A percentile compares a stretch with the other conserved stretches of the same genome.
Conservation (phyloP, 2,888 invertebrate species). For the Cheilosia soror region DNA sequence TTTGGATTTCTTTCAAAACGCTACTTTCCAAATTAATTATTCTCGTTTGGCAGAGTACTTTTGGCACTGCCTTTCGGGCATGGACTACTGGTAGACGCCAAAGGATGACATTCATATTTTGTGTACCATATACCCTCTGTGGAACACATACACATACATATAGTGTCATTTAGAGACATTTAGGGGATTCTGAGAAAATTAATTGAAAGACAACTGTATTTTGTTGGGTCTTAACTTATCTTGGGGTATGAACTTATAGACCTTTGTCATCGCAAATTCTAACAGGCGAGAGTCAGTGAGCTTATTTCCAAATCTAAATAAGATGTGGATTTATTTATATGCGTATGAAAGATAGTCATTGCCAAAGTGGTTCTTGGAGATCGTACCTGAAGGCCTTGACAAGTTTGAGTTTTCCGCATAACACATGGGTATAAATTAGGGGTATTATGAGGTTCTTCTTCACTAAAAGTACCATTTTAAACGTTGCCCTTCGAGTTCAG, state of each 20-base stretch:
- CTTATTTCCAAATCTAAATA: neutral
- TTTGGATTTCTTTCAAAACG: slow-evolving; percentile 47
- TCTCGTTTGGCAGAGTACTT: slow-evolving; percentile 43
- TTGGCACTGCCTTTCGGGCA: slow-evolving; percentile 39
- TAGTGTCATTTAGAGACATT: slow-evolving; percentile 11
- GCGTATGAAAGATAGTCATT: neutral
- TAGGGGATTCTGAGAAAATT: slow-evolving; percentile 32
- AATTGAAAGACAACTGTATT: slow-evolving; percentile 22
- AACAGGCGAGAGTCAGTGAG: neutral
- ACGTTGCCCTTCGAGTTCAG: too few species aligned
- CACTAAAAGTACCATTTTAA: too few species aligned
- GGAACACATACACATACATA: neutral
- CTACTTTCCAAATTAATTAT: slow-evolving; percentile 55
- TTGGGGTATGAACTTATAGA: neutral
- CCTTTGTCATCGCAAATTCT: neutral
- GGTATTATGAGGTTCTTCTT: too few species aligned
- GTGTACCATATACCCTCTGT: neutral
- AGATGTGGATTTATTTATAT: neutral
- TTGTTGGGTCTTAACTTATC: neutral
- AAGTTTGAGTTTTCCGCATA: too few species aligned
- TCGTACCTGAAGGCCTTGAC: too few species aligned
- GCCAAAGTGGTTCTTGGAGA: too few species aligned
- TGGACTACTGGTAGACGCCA: slow-evolving; percentile 13
- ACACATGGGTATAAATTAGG: too few species aligned
- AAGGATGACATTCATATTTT: slow-evolving; percentile 44